Conservation (phyloP, 2,113 vertebrate species). For the Turdus rufiventris region DNA sequence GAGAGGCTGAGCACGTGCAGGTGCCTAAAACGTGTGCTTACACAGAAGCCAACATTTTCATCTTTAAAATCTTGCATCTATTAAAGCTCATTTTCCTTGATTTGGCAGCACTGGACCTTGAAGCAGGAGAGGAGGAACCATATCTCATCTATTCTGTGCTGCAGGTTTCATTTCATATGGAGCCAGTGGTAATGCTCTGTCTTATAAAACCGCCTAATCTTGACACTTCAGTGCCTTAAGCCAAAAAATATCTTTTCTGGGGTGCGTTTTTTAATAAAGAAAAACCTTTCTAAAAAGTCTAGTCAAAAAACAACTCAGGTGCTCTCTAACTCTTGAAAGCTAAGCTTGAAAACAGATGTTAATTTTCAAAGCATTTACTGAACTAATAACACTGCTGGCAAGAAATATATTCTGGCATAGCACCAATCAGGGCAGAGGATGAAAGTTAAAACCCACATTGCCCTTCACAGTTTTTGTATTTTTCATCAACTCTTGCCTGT, state of each 20-base stretch:
- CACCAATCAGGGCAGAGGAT: slow-evolving; percentile 53
- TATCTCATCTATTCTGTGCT: background rate
- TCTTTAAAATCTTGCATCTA: background rate
- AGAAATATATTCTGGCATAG: slow-evolving; percentile 29
- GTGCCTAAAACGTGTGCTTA: background rate
- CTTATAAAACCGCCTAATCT: slow-evolving; percentile 19
- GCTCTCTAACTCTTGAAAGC: slow-evolving; percentile 34
- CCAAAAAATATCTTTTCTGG: background rate
- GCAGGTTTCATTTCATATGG: background rate
- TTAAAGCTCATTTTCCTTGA: slow-evolving; percentile 10
- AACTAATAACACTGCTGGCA: slow-evolving; percentile 56
- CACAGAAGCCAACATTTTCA: background rate
- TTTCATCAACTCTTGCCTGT: slow-evolving; percentile 45
- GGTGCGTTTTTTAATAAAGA: background rate
- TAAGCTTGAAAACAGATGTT: slow-evolving; percentile 59
- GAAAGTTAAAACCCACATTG: slow-evolving; percentile 58
- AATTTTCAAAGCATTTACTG: slow-evolving; percentile 63
- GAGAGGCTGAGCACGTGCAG: background rate
- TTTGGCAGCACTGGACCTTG: background rate
- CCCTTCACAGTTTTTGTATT: slow-evolving; percentile 51
- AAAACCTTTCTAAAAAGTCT: background rate
- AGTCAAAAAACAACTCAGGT: slow-evolving; percentile 35
- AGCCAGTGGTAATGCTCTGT: background rate
- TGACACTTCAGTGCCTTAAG: background rate
- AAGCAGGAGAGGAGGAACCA: background rate